These are phyloP conservation scores for Thera obeliscata DNA, from an alignment of 2,888 invertebrate genomes.

Conservation along the genomic window DNA sequence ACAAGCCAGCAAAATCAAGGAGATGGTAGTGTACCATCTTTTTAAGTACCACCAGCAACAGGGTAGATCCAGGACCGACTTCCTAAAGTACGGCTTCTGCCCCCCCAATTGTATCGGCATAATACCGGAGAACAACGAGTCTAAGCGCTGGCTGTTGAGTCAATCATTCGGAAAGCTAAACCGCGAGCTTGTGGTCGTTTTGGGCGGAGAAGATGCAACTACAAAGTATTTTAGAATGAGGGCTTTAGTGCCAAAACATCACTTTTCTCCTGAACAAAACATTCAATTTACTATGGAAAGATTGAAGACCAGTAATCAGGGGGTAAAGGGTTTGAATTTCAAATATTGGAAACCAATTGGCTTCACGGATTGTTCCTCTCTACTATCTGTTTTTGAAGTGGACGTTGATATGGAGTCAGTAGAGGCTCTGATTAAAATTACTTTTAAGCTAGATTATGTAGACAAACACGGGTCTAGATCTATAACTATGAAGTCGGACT, in stretches of 20 bases:
- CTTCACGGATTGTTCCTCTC: constrained; percentile 23
- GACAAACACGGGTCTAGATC: constrained; percentile 40
- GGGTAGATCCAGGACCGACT: constrained; percentile 61
- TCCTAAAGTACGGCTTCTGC: constrained; percentile 66
- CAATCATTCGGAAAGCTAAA: constrained; percentile 62
- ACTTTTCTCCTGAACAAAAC: constrained; percentile 19
- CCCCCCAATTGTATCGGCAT: constrained; percentile 66
- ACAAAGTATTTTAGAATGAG: constrained; percentile 59
- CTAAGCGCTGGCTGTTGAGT: constrained; percentile 63
- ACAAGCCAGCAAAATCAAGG: constrained; percentile 68
- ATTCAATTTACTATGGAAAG: constrained; percentile 49
- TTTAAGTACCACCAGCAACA: constrained; percentile 62
- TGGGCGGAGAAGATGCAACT: constrained; percentile 56
- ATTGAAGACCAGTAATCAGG: constrained; percentile 63
- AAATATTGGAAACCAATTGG: constrained; percentile 60
- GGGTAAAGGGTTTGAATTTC: constrained; percentile 67
- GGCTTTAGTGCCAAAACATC: constrained; percentile 40
- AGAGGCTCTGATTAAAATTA: constrained; percentile 58
- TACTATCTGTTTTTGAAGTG: constrained; percentile 44
- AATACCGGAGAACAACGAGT: constrained; percentile 65
- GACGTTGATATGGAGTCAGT: constrained; percentile 70
- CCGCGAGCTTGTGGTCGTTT: constrained; percentile 52
- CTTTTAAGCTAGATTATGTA: constrained; percentile 62
- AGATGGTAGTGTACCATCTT: constrained; percentile 63
- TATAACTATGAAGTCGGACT: constrained; percentile 50